phyloP scores from a whole-genome alignment of 2,888 invertebrate species.

The Taphrorychus bicolor region DNA sequence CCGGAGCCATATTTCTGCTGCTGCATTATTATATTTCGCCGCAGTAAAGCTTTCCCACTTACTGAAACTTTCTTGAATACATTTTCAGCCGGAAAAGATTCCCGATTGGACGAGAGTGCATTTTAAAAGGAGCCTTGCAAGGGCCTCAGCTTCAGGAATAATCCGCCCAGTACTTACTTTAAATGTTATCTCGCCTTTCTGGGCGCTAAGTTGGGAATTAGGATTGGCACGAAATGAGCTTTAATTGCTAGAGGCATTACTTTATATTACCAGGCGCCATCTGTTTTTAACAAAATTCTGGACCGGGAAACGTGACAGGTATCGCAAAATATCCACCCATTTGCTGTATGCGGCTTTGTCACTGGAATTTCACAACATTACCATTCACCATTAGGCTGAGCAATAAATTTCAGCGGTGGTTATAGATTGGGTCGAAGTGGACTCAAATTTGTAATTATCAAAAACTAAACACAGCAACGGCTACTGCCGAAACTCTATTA shows the following conservation, averaged over 20 bases:
- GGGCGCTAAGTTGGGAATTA: not conserved
- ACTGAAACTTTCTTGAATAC: slow-evolving; percentile 6
- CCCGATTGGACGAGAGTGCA: slow-evolving; percentile 1
- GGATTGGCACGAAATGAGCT: not conserved
- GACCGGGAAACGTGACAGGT: not conserved
- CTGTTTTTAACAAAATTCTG: no score
- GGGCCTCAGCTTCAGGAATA: not conserved
- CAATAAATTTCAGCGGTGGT: not conserved
- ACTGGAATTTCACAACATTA: not conserved
- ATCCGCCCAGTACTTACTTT: not conserved
- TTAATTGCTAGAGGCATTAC: no score
- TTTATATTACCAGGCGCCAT: no score
- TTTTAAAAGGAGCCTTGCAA: not conserved
- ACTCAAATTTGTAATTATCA: not conserved
- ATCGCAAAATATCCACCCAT: not conserved
- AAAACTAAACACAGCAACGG: not conserved
- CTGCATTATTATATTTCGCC: slow-evolving; percentile 5
- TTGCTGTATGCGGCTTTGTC: not conserved
- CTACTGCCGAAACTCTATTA: not conserved
- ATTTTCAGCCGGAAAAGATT: slow-evolving; percentile 3
- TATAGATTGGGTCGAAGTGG: not conserved
- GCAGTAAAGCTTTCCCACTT: slow-evolving; percentile 5
- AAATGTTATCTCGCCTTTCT: not conserved
- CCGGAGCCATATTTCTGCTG: slow-evolving; percentile 1
- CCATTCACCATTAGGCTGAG: not conserved